Percentiles rank a stretch among this genome's conserved stretches.
Conservation (phyloP, 2,113 vertebrate genomes). For the Tetraodon nigroviridis region DNA sequence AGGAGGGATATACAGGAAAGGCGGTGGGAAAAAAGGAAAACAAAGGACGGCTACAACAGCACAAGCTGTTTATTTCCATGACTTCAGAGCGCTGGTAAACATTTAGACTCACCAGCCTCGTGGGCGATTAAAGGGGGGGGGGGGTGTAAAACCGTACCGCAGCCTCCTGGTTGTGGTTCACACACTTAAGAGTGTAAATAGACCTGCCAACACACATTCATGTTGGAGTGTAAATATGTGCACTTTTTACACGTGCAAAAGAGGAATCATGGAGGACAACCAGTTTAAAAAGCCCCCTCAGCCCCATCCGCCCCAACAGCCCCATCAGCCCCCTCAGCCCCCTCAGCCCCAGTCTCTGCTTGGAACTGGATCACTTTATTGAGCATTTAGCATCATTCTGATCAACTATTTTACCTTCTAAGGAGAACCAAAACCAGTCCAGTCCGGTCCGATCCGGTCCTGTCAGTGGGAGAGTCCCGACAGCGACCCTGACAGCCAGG, state of each 20-base stretch:
- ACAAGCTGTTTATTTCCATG: constrained; percentile 61
- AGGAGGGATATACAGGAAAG: constrained; percentile 23
- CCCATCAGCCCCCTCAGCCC: too few relatives aligned
- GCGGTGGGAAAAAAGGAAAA: constrained; percentile 4
- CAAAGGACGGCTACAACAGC: constrained; percentile 9
- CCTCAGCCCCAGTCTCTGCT: too few relatives aligned
- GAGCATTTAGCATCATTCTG: too few relatives aligned
- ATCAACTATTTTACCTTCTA: too few relatives aligned
- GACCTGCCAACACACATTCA: constrained; percentile 19
- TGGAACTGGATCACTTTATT: too few relatives aligned
- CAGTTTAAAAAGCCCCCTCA: too few relatives aligned
- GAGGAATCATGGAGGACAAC: too few relatives aligned
- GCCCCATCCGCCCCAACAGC: too few relatives aligned
- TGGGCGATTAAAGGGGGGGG: constrained; percentile 58
- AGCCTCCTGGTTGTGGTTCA: constrained; percentile 42
- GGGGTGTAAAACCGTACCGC: constrained; percentile 54
- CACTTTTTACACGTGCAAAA: background rate
- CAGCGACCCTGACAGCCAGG: too few relatives aligned
- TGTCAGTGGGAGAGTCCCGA: too few relatives aligned
- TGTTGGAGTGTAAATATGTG: background rate
- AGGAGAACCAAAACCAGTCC: too few relatives aligned
- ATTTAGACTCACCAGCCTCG: constrained; percentile 57
- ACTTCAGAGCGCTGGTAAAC: constrained; percentile 49
- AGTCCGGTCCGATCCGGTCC: too few relatives aligned
- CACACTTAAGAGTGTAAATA: constrained; percentile 13